phyloP scores from a whole-genome alignment of 2,113 vertebrate genomes.

The Oryzias melastigma region DNA sequence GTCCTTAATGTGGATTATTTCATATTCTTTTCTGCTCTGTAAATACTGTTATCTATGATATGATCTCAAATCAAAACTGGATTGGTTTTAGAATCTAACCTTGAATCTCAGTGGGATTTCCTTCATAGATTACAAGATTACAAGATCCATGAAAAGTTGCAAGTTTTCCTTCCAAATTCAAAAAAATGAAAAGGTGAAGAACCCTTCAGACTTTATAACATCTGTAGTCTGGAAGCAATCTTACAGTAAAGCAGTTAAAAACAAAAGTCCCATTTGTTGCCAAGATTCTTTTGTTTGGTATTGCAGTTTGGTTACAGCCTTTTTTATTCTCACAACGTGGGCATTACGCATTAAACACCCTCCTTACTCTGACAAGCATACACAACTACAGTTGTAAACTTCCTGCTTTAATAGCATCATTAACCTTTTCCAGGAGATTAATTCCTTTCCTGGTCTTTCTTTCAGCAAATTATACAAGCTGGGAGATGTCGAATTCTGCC shows the following conservation, averaged over 20 bases:
- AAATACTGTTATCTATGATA: too few relatives aligned
- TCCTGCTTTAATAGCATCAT: slow-evolving; percentile 13
- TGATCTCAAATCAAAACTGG: too few relatives aligned
- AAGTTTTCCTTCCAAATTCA: too few relatives aligned
- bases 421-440: slow-evolving; percentile 33
- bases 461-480: not conserved
- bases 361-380: not conserved
- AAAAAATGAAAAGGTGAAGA: too few relatives aligned
- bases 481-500: not conserved
- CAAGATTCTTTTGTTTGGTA: not conserved
- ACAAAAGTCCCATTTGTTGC: not conserved
- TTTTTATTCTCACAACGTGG: not conserved
- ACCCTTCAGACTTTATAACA: too few relatives aligned
- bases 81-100: too few relatives aligned
- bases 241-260: not conserved
- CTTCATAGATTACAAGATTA: too few relatives aligned
- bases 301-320: not conserved
- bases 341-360: not conserved
- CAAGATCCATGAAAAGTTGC: too few relatives aligned
- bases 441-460: slow-evolving; percentile 1
- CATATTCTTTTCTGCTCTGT: too few relatives aligned
- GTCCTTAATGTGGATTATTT: too few relatives aligned
- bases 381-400: slow-evolving; percentile 10
- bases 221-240: too few relatives aligned
- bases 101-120: too few relatives aligned